Evolutionary conservation across 2,888 invertebrate species (phyloP).

Genomic region (Cephonodes hylas): DNA sequence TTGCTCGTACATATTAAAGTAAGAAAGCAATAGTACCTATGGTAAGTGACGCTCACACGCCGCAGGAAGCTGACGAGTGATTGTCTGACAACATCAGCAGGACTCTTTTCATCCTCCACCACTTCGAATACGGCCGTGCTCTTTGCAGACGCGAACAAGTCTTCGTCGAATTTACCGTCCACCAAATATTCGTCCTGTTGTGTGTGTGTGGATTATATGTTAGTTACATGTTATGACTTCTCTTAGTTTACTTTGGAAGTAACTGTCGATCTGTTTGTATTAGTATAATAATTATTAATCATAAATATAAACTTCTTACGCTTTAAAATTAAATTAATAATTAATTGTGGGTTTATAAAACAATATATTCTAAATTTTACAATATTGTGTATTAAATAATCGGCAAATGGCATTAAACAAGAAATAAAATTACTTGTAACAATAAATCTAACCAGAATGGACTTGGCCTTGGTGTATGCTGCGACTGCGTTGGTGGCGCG

Average conservation of each 20-base stretch:
- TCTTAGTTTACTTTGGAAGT: too few relatives aligned
- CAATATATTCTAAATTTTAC: too few relatives aligned
- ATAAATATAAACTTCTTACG: too few relatives aligned
- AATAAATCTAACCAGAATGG: conserved; percentile 82
- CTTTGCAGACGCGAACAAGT: conserved; percentile 90
- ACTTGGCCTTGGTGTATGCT: conserved; percentile 89
- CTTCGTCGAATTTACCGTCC: conserved; percentile 85
- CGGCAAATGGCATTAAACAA: neutral
- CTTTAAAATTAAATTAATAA: too few relatives aligned
- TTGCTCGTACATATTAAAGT: neutral
- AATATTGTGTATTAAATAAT: too few relatives aligned
- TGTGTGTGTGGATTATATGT: neutral
- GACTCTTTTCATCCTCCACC: conserved; percentile 89
- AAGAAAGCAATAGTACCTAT: conserved; percentile 78
- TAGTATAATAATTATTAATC: too few relatives aligned
- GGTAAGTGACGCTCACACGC: conserved; percentile 84
- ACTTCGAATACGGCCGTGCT: conserved; percentile 93
- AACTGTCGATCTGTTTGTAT: too few relatives aligned
- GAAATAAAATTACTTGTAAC: neutral
- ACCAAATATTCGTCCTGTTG: conserved; percentile 82
- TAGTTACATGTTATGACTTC: too few relatives aligned
- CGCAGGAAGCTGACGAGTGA: conserved; percentile 88
- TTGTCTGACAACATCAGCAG: conserved; percentile 86
- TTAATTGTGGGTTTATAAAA: too few relatives aligned
- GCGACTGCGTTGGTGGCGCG: conserved; percentile 89